phyloP scores from a whole-genome alignment of 2,113 vertebrate species.

The Vanacampus margaritifer region DNA sequence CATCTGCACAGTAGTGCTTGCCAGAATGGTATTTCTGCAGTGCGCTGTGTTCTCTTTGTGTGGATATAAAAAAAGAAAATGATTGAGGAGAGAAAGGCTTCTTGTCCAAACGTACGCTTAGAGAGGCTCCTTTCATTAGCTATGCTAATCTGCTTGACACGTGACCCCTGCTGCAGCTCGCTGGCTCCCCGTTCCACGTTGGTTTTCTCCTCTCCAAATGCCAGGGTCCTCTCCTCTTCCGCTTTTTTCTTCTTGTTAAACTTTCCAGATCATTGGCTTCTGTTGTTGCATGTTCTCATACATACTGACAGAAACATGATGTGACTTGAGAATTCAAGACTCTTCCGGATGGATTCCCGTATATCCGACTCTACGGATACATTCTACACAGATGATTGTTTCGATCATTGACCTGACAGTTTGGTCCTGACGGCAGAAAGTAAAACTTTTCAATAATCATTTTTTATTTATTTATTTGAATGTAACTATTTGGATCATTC shows the following conservation, averaged over 20 bases:
- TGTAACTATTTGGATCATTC: not conserved
- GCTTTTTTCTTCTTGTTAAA: not conserved
- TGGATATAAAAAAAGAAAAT: slow-evolving; percentile 22
- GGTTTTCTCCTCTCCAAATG: slow-evolving; percentile 26
- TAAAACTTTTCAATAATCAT: not conserved
- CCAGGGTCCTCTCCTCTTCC: slow-evolving; percentile 9
- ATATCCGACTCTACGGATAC: slow-evolving; percentile 5
- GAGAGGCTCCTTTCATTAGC: slow-evolving; percentile 70
- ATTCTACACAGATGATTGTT: slow-evolving; percentile 1
- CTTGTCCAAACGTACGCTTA: slow-evolving; percentile 65
- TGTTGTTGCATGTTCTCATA: slow-evolving; percentile 18
- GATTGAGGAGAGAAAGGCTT: slow-evolving; percentile 54
- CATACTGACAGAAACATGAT: slow-evolving; percentile 25
- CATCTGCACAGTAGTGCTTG: slow-evolving; percentile 33
- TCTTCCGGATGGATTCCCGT: slow-evolving; percentile 8
- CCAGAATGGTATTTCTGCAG: slow-evolving; percentile 48
- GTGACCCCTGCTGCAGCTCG: slow-evolving; percentile 45
- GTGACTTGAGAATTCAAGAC: slow-evolving; percentile 7
- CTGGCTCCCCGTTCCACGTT: not conserved
- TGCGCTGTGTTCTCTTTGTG: slow-evolving; percentile 40
- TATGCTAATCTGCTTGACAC: slow-evolving; percentile 66
- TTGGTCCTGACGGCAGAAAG: not conserved
- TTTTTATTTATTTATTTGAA: no score
- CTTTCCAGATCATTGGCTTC: slow-evolving; percentile 40
- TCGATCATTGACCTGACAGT: slow-evolving; percentile 1